These are phyloP conservation scores for Aegypius monachus DNA, from an alignment of 2,113 vertebrate species.

Conservation along the genomic window DNA sequence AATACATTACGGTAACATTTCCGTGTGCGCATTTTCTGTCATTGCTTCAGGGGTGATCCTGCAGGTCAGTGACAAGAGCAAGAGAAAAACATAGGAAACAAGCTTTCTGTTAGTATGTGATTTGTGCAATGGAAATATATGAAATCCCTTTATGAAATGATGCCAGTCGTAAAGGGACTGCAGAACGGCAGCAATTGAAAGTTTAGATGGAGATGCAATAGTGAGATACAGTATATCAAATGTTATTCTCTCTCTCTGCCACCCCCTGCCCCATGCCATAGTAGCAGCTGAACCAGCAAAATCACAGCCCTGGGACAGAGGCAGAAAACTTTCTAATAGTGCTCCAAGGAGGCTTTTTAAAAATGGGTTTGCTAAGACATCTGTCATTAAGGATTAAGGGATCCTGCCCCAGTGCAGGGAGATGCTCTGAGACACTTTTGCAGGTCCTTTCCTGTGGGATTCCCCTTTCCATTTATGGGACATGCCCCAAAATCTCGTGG, in stretches of 20 bases:
- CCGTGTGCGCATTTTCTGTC: rapidly evolving
- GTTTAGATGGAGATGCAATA: not conserved
- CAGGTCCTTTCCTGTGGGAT: not conserved
- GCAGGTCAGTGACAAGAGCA: not conserved
- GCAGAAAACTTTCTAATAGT: not conserved
- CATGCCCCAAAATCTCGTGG: not conserved
- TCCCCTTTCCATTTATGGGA: not conserved
- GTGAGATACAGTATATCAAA: not conserved
- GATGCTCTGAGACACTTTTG: not conserved
- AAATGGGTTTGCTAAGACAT: not conserved
- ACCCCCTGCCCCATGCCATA: not conserved
- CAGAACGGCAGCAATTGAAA: not conserved
- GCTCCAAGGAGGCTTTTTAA: not conserved
- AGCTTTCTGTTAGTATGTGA: not conserved
- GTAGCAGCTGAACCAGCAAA: not conserved
- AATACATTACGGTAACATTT: not conserved
- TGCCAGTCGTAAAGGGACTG: not conserved
- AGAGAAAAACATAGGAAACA: not conserved
- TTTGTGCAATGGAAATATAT: not conserved
- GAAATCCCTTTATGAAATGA: not conserved
- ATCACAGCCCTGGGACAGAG: not conserved
- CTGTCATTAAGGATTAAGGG: not conserved
- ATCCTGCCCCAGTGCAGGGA: not conserved
- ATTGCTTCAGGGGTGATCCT: not conserved
- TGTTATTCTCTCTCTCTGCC: not conserved